Percentiles rank a stretch among this genome's conserved stretches.
Conservation (phyloP, 1,140 invertebrate genomes). For the Nixonia krombeini region DNA sequence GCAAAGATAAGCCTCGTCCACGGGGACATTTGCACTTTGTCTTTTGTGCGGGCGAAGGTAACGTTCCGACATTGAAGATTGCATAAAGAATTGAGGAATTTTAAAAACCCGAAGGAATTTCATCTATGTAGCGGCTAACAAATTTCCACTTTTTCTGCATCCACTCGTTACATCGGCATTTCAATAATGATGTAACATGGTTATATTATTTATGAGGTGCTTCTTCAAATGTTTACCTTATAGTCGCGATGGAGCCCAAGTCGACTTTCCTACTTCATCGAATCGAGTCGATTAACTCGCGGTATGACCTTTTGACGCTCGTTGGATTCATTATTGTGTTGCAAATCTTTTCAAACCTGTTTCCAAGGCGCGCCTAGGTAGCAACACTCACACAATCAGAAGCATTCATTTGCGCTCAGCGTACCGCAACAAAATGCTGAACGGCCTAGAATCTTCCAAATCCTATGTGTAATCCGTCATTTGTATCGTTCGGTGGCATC, state of each 20-base stretch:
- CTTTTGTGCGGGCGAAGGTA: conserved; percentile 33
- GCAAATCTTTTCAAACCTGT: conserved; percentile 28
- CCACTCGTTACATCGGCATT: no score
- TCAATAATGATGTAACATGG: no score
- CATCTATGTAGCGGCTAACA: background rate
- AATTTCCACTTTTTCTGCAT: conserved; percentile 19
- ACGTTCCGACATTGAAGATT: conserved; percentile 37
- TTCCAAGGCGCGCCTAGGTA: conserved; percentile 29
- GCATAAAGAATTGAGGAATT: conserved; percentile 38
- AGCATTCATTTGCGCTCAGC: conserved; percentile 20
- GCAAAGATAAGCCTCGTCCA: conserved; percentile 39
- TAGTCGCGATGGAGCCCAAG: no score
- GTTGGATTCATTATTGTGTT: conserved; percentile 17
- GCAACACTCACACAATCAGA: conserved; percentile 12
- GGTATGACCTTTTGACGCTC: background rate
- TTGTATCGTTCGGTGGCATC: no score
- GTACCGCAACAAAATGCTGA: conserved; percentile 13
- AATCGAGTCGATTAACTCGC: no score
- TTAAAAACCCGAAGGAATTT: conserved; percentile 31
- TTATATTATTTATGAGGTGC: no score
- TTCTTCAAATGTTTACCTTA: no score
- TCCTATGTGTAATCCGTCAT: conserved; percentile 1
- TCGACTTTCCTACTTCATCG: conserved; percentile 11
- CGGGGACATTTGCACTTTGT: conserved; percentile 43
- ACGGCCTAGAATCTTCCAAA: conserved; percentile 1